These are phyloP conservation scores for Brachylomia viminalis DNA, from an alignment of 2,888 invertebrate genomes.

Conservation along the genomic window DNA sequence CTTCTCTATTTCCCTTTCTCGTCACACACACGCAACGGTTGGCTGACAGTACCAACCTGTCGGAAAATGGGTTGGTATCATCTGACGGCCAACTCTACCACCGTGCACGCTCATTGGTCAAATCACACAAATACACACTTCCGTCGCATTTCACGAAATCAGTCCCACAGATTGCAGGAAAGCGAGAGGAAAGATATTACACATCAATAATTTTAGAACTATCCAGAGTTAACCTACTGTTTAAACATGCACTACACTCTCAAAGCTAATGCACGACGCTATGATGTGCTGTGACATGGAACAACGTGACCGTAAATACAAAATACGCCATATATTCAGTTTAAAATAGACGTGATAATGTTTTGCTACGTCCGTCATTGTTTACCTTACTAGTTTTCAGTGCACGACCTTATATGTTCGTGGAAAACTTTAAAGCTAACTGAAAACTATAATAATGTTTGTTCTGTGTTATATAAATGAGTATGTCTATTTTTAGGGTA, in stretches of 20 bases:
- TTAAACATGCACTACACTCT: slow-evolving; percentile 3
- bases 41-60: too few relatives aligned
- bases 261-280: slow-evolving; percentile 50
- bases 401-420: slow-evolving; percentile 7
- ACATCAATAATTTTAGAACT: neutral
- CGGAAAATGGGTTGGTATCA: too few relatives aligned
- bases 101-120: too few relatives aligned
- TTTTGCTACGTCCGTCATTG: slow-evolving; percentile 32
- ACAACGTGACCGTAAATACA: slow-evolving; percentile 57
- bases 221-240: slow-evolving; percentile 41
- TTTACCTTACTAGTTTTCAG: slow-evolving; percentile 19
- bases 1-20: too few relatives aligned
- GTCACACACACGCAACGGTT: too few relatives aligned
- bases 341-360: slow-evolving; percentile 55
- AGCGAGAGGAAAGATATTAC: too few relatives aligned
- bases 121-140: too few relatives aligned
- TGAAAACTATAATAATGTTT: neutral
- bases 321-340: slow-evolving; percentile 54
- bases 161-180: too few relatives aligned
- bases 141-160: too few relatives aligned
- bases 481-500: neutral
- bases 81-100: too few relatives aligned
- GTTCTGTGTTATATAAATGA: neutral
- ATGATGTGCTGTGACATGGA: slow-evolving; percentile 48
- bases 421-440: neutral